Conservation (phyloP, 2,888 invertebrate genomes). For the Lasioglossum vierecki region DNA sequence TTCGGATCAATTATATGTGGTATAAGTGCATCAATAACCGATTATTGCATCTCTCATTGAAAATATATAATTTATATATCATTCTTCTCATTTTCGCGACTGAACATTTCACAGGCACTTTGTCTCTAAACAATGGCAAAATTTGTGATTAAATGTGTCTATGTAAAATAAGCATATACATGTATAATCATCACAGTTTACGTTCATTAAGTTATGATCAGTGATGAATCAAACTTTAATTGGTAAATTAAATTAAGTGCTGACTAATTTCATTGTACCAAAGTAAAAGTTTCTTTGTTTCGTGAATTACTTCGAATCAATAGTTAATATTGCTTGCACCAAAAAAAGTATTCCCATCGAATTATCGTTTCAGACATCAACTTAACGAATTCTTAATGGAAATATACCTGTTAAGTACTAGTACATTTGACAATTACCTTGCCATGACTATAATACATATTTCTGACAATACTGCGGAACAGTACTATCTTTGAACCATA, state of each 20-base stretch:
- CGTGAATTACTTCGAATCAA: slow-evolving; percentile 26
- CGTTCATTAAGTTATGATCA: slow-evolving; percentile 54
- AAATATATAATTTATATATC: slow-evolving; percentile 75
- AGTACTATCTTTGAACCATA: slow-evolving; percentile 54
- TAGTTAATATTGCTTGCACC: slow-evolving; percentile 48
- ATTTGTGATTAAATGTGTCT: slow-evolving; percentile 67
- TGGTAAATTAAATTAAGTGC: slow-evolving; percentile 45
- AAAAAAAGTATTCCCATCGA: slow-evolving; percentile 44
- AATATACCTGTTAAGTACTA: slow-evolving; percentile 63
- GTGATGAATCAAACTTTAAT: slow-evolving; percentile 44
- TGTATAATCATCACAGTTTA: slow-evolving; percentile 62
- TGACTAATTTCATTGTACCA: slow-evolving; percentile 23
- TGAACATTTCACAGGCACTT: slow-evolving; percentile 81
- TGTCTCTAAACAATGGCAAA: slow-evolving; percentile 75
- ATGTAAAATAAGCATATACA: slow-evolving; percentile 59
- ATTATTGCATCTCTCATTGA: slow-evolving; percentile 78
- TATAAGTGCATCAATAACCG: slow-evolving; percentile 72
- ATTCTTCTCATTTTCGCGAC: slow-evolving; percentile 70
- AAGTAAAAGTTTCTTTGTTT: slow-evolving; percentile 25
- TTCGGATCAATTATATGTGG: slow-evolving; percentile 75
- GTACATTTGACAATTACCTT: slow-evolving; percentile 48
- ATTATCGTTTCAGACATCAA: slow-evolving; percentile 24
- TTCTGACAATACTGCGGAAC: slow-evolving; percentile 51
- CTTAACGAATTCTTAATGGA: slow-evolving; percentile 47
- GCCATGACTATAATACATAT: slow-evolving; percentile 49